Conservation (phyloP, 2,113 vertebrate genomes). For the Ondatra zibethicus region DNA sequence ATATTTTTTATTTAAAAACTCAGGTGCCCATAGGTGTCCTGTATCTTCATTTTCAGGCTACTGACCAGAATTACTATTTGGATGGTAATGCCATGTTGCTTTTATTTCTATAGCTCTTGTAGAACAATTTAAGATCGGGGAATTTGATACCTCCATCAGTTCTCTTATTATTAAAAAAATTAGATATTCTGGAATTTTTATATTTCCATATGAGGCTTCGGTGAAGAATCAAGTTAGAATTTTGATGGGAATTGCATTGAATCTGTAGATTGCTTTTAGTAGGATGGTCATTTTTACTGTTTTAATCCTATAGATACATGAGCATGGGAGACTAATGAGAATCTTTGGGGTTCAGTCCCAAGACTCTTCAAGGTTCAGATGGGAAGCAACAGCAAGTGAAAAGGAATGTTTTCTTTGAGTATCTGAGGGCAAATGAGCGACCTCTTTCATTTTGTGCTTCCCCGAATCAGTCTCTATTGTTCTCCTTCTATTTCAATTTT, state of each 20-base stretch:
- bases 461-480: too few relatives aligned
- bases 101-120: background rate
- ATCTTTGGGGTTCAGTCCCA: too few relatives aligned
- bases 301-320: background rate
- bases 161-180: background rate
- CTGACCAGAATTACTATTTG: background rate
- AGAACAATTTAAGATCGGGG: background rate
- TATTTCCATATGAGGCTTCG: background rate
- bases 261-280: background rate
- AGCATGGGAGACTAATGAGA: background rate
- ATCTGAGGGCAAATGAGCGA: too few relatives aligned
- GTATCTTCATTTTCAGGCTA: background rate
- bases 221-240: background rate
- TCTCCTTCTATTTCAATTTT: too few relatives aligned
- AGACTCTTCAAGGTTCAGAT: too few relatives aligned
- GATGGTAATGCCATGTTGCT: background rate
- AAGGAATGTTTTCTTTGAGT: too few relatives aligned
- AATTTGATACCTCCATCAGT: background rate
- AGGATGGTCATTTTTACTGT: background rate
- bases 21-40: background rate
- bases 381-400: too few relatives aligned
- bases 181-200: background rate
- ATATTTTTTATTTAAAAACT: background rate
- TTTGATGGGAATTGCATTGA: background rate
- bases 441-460: too few relatives aligned